Conservation (phyloP, 1,140 invertebrate genomes). For the Epicauta chinensis region DNA sequence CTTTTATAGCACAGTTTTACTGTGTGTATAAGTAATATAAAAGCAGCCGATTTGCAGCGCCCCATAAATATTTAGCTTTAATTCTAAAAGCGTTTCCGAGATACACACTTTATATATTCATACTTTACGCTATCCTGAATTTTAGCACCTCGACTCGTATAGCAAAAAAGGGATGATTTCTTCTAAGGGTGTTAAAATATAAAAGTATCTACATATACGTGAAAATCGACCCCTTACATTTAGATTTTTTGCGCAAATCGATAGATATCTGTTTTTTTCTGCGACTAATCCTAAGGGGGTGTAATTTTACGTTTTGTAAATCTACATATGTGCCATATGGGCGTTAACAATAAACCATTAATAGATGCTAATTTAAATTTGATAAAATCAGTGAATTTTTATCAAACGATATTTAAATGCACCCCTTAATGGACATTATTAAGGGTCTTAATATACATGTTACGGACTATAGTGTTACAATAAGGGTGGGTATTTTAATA, state of each 20-base stretch:
- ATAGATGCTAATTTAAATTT: constrained; percentile 14
- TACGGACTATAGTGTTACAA: too few relatives aligned
- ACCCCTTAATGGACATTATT: background rate
- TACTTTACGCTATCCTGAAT: constrained; percentile 26
- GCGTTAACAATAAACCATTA: background rate
- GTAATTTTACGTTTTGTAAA: too few relatives aligned
- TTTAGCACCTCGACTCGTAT: constrained; percentile 12
- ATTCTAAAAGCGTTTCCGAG: constrained; percentile 43
- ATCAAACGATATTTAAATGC: constrained; percentile 1
- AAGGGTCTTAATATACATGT: too few relatives aligned
- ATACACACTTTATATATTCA: constrained; percentile 40
- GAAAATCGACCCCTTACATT: too few relatives aligned
- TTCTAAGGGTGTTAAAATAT: too few relatives aligned
- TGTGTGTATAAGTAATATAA: constrained; percentile 43
- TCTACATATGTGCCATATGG: too few relatives aligned
- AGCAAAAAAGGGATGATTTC: too few relatives aligned
- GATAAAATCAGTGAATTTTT: constrained; percentile 12
- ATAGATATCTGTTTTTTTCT: too few relatives aligned
- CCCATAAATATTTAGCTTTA: constrained; percentile 43
- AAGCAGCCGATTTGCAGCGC: constrained; percentile 43
- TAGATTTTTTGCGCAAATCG: too few relatives aligned
- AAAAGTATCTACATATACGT: too few relatives aligned
- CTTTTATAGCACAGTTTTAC: constrained; percentile 44
- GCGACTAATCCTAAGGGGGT: too few relatives aligned
- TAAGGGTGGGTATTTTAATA: too few relatives aligned